Evolutionary conservation across 2,888 invertebrate genomes (phyloP).

Genomic region (Ommatoiulus sabulosus): DNA sequence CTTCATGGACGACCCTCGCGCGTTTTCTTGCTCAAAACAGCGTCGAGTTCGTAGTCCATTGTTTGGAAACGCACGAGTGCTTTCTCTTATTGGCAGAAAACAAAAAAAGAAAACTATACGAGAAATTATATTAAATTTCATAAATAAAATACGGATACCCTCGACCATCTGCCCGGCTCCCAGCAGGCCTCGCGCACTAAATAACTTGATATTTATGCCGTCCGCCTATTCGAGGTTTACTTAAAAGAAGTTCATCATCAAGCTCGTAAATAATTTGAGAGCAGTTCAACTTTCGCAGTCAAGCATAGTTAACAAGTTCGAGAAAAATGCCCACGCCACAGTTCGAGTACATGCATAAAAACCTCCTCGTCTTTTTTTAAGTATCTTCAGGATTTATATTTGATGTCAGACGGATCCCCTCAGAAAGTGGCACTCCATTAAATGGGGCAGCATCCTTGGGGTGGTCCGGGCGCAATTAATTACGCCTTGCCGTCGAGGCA

Average conservation of each 20-base stretch:
- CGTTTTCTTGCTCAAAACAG: too few species aligned
- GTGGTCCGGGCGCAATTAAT: constrained; percentile 4
- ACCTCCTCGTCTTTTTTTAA: not conserved
- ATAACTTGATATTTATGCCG: not conserved
- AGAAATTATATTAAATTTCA: not conserved
- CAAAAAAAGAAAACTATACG: not conserved
- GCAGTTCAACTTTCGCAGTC: not conserved
- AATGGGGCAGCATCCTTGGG: not conserved
- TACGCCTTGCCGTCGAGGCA: not conserved
- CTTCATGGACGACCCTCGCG: not conserved
- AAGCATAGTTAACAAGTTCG: not conserved
- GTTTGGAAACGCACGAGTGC: not conserved
- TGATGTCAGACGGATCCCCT: not conserved
- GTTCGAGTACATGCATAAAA: not conserved
- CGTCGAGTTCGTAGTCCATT: not conserved
- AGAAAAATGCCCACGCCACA: not conserved
- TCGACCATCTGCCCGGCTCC: not conserved
- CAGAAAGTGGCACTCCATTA: not conserved
- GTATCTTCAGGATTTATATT: not conserved
- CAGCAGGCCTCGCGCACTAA: not conserved
- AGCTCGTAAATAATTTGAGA: constrained; percentile 9
- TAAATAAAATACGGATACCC: not conserved
- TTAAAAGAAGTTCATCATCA: not conserved
- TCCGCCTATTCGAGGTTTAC: not conserved
- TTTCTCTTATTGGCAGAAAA: too few species aligned